Percentiles rank a stretch among this genome's conserved stretches.
These are phyloP conservation scores for Lissocephala sabroskyi DNA, from an alignment of 2,888 invertebrate species.

Conservation along the genomic window DNA sequence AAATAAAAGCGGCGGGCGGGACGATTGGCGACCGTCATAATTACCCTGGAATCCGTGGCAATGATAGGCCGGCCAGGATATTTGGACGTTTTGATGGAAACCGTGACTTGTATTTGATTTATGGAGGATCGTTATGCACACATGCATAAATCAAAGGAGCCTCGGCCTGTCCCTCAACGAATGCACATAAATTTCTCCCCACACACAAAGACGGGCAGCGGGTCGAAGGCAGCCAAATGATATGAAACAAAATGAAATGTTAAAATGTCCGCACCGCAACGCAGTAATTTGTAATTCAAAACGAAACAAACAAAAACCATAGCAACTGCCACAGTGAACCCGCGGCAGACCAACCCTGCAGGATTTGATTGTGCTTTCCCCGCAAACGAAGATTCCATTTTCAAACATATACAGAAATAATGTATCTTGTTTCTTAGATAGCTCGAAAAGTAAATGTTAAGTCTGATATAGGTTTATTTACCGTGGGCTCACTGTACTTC, in stretches of 20 bases:
- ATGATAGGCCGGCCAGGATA: too few species aligned
- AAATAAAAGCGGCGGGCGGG: too few species aligned
- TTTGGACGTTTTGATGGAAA: neutral
- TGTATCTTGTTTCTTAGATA: too few species aligned
- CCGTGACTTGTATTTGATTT: neutral
- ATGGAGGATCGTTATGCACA: neutral
- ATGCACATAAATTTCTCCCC: constrained; percentile 53
- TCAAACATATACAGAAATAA: too few species aligned
- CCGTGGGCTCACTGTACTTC: too few species aligned
- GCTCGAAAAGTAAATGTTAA: too few species aligned
- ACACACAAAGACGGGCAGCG: too few species aligned
- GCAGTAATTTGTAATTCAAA: constrained; percentile 47
- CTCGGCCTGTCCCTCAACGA: constrained; percentile 7
- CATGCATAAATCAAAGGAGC: constrained; percentile 3
- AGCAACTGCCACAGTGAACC: constrained; percentile 11
- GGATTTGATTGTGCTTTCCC: too few species aligned
- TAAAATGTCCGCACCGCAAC: constrained; percentile 48
- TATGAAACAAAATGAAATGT: constrained; percentile 34
- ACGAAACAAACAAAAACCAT: constrained; percentile 23
- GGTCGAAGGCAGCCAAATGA: neutral
- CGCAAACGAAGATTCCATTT: too few species aligned
- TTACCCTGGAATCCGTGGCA: neutral
- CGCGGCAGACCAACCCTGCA: neutral
- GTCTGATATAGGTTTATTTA: too few species aligned
- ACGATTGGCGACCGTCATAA: neutral